Evolutionary conservation across 2,797 vertebrate genomes (phyloP), one percentile per base, ranked within the genome.

Genomic region (Ctenochaetus hawaiiensis): DNA sequence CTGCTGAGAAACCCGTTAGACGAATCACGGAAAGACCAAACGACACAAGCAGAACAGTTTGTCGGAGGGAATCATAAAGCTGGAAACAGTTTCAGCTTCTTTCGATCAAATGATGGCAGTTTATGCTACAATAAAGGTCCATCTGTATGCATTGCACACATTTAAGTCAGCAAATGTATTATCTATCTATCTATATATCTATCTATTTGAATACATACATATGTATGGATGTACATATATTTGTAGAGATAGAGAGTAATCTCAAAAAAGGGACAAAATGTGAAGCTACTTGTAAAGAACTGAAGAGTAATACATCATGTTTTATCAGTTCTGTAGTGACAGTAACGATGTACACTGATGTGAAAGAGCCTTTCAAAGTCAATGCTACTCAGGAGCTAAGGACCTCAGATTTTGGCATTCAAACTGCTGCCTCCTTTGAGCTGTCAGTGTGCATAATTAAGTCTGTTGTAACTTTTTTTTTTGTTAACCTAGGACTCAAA

Each of bases 1-100:
- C 78, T 83, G 65, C 66, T 44, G 51, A 54, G 67, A 53, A 75
- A 57, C 17, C 26, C 44, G 43, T 5, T 30, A 47, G 78, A 77
- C 4, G 23, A 11, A 44, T 23, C 23, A 12, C 10, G 18, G 41
- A 22, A 58, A 34, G n/a, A 54, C 6, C 16, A 30, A 80, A n/a
- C 8, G 7, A 54, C 57, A 53, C 51, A 51, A 66, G 18, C 17
- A 65, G 49, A 76, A 43, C 67, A 62, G 67, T 51, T 7, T 52
- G 57, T 72, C 60, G 52, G 23, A 65, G 45, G 20, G 20, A 72
- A 53, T 49, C 17, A 53, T 1, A 53, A 63, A 73, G 51, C 16
- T 45, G 41, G 1, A 0, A 13, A 77, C 12, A 20, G 14, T 45
- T 48, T 52, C 6, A 30, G 26, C 26, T 45, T 48, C 18, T 41